Conservation (phyloP, 2,113 vertebrate species). For the Daboia siamensis region DNA sequence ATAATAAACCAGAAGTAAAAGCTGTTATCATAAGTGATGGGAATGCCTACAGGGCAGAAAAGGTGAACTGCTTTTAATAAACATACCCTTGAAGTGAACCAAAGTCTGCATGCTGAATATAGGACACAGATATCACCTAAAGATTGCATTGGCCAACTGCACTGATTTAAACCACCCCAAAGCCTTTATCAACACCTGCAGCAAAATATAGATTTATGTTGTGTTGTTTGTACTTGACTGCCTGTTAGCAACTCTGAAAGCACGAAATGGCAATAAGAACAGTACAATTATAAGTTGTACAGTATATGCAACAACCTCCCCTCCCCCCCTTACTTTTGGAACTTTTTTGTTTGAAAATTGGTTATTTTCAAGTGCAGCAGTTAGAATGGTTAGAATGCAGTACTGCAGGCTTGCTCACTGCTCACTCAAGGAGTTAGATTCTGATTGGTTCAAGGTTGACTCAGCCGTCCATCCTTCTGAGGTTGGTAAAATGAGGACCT, state of each 20-base stretch:
- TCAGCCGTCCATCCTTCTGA: no score
- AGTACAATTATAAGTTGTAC: neutral
- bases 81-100: constrained; percentile 28
- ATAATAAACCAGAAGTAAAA: constrained; percentile 62
- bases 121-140: neutral
- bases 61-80: constrained; percentile 4
- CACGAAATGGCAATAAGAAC: neutral
- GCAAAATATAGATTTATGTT: neutral
- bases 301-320: neutral
- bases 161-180: neutral
- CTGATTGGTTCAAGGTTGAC: no score
- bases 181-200: neutral
- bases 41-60: constrained; percentile 8
- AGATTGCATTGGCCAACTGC: neutral
- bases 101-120: neutral
- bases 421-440: no score
- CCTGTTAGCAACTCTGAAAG: neutral
- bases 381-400: no score
- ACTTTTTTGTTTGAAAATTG: neutral
- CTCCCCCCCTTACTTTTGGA: neutral
- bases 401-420: no score
- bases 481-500: no score
- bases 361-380: neutral
- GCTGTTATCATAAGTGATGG: constrained; percentile 62
- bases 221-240: neutral